Conservation (phyloP, 2,888 invertebrate genomes). For the Lacanobia wlatinum region DNA sequence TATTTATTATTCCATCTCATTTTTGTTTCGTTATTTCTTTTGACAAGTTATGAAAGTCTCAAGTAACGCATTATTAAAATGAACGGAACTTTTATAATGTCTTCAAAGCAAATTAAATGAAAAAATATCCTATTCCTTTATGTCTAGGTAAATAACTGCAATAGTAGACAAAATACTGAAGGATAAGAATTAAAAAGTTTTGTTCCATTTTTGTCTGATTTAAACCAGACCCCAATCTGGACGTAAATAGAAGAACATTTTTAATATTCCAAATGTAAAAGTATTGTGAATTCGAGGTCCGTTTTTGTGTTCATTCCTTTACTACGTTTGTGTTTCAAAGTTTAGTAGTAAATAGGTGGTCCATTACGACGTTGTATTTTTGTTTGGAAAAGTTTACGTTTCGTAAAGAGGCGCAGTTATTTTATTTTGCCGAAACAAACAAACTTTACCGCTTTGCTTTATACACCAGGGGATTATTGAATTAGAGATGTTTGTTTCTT, state of each 20-base stretch:
- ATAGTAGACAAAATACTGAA: constrained; percentile 15
- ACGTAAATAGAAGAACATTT: constrained; percentile 45
- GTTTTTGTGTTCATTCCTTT: constrained; percentile 41
- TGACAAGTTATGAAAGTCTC: constrained; percentile 67
- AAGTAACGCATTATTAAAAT: constrained; percentile 75
- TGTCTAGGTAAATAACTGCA: constrained; percentile 16
- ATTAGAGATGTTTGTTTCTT: constrained; percentile 16
- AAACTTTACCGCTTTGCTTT: constrained; percentile 42
- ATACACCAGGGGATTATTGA: constrained; percentile 19
- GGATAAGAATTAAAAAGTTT: constrained; percentile 39
- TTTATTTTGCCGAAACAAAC: constrained; percentile 42
- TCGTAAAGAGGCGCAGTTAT: constrained; percentile 30
- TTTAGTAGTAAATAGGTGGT: constrained; percentile 37
- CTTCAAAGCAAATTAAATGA: constrained; percentile 53
- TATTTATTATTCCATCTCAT: constrained; percentile 76
- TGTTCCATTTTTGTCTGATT: constrained; percentile 42
- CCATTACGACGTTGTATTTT: constrained; percentile 29
- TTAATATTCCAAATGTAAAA: constrained; percentile 53
- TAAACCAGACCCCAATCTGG: constrained; percentile 42
- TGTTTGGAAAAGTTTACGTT: constrained; percentile 31
- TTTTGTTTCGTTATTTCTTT: constrained; percentile 74
- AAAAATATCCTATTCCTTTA: constrained; percentile 38
- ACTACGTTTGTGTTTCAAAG: constrained; percentile 46
- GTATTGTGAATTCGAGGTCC: constrained; percentile 35
- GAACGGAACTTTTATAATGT: constrained; percentile 64